Evolutionary conservation across 2,797 vertebrate genomes (phyloP).

Genomic region (Protonibea diacanthus): DNA sequence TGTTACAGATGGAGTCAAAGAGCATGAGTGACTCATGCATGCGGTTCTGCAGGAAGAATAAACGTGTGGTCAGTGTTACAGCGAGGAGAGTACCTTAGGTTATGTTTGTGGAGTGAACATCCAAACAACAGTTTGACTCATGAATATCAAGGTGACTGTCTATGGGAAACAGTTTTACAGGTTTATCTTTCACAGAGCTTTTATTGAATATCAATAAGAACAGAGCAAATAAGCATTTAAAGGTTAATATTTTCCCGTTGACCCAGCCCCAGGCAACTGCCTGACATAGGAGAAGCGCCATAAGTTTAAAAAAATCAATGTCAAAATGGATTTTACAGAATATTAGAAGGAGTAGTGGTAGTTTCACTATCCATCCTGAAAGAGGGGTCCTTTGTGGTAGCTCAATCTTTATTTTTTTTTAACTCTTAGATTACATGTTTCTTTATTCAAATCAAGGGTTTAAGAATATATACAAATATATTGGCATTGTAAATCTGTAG

Average conservation of each 20-base stretch:
- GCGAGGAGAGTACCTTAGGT: background rate
- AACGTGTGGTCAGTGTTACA: background rate
- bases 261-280: background rate
- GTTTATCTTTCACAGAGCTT: background rate
- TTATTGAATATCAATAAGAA: slow-evolving; percentile 7
- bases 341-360: background rate
- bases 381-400: background rate
- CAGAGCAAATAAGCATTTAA: background rate
- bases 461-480: background rate
- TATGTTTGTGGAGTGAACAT: no score
- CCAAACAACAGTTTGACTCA: no score
- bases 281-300: background rate
- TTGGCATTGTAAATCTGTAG: background rate
- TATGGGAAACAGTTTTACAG: no score
- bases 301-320: background rate
- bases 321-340: background rate
- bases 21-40: slow-evolving; percentile 99
- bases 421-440: background rate
- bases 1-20: slow-evolving; percentile 99
- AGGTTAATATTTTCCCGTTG: slow-evolving; percentile 8
- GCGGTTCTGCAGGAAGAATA: slow-evolving; percentile 91
- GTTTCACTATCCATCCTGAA: background rate
- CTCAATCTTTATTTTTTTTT: no score
- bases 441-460: background rate
- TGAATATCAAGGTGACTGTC: no score